Base-by-base conservation (phyloP, 2,113 vertebrate genomes). In the Colinus virginianus region DNA sequence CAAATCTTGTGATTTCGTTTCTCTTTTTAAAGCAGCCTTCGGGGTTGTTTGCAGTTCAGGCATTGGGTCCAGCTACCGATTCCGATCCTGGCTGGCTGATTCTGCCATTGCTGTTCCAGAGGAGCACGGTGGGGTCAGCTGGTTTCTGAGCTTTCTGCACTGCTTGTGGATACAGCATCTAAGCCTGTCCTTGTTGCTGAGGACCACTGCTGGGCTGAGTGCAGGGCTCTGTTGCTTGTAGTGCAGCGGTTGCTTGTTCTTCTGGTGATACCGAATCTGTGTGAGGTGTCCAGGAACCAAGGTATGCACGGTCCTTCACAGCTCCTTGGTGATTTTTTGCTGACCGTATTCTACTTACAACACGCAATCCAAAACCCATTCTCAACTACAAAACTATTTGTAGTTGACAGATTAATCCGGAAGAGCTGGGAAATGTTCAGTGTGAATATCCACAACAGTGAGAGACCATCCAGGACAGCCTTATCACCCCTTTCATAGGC, bases 1-100 rank as follows among this genome's bases (percentile, higher is more conserved):
- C 89, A 91, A 88, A 91, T 48, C 94, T 95, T 93, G 93, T 95
- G 93, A 95, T 94, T 95, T 81, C 75, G 82, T 94, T 95, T 88
- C 90, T 94, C 68, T 94, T 87, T 93, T 91, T 93, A 90, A 94
- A 94, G 66, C 64, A 88, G 76, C 61, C 79, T 74, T 75, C 3
- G 8, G 58, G 84, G 82, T 45, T 86, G 30, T 67, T 83, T 32
- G 51, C 68, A 85, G 83, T 90, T 95, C 91, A 91, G 90, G 77
- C 94, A 86, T 75, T 82, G 78, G 71, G 78, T 91, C 76, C 78
- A 87, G 89, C 87, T 85, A 82, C 84, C 66, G 81, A 81, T 71
- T 72, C 56, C 78, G 5, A 88, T 34, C 56, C 79, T 4, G 58
- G 40, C 82, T 86, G 76, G 61, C 28, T 88, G 51, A 81, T 95